Evolutionary conservation across 2,888 invertebrate species (phyloP), one percentile per base, ranked within the genome.

Genomic region (Biston stratarius): DNA sequence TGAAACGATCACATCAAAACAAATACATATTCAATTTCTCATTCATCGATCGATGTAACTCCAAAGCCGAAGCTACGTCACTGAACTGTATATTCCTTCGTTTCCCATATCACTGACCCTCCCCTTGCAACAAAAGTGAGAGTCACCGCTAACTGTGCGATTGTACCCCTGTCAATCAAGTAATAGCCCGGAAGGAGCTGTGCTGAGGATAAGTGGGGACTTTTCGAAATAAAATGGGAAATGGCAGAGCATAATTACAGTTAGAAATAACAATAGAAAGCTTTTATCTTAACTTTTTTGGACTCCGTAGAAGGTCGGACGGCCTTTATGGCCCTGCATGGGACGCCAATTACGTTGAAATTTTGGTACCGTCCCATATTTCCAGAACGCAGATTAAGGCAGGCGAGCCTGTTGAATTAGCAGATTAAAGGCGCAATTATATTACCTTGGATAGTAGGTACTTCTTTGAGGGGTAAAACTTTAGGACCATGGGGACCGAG

Each of bases 91-190:
- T 38, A n/a, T n/a, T 24, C 44, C 44, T 44, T 44, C 61, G 49
- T 61, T 55, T 44, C 61, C 52, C 61, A 44, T 38, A 55, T 56
- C 60, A 34, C 42, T 9, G 40, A 58, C 5, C 34, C 51, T 44
- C 14, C 61, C 61, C 36, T 48, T 42, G 61, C 67, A 44, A 62
- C 62, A 55, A 62, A 67, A 67, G 57, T 59, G 67, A 48, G 55
- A 67, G 67, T 67, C 67, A 67, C 67, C 47, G 38, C 61, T 62
- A 62, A 59, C 58, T 53, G 58, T 62, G 67, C 59, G 67, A 67
- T 49, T 59, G 62, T 67, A 59, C 62, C 62, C 67, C 10, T 59
- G 67, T 67, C 67, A 59, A 62, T 67, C 67, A 58, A 55, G 58
- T 65, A 56, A 66, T 61, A 61, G 65, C 24, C 24, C 49, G 42